A percentile compares a stretch with the other conserved stretches of the same genome.
These are phyloP conservation scores for Cherax quadricarinatus DNA, from an alignment of 1,140 invertebrate species.

Conservation along the genomic window DNA sequence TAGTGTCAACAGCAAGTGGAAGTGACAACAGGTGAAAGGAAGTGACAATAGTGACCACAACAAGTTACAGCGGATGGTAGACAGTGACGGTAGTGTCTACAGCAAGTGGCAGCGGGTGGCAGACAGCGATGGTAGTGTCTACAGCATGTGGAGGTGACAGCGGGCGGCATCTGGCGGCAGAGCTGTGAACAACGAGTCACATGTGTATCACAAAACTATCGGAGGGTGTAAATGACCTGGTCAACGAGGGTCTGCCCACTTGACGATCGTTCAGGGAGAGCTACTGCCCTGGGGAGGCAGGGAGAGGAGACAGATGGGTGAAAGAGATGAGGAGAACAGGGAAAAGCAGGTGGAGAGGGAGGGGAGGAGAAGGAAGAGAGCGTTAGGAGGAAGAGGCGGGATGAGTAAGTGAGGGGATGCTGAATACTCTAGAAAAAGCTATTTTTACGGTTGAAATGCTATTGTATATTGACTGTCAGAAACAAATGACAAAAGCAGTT, in stretches of 20 bases:
- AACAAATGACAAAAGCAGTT: too few relatives aligned
- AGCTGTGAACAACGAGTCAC: conserved; percentile 12
- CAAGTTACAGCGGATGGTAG: too few relatives aligned
- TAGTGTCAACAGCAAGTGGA: too few relatives aligned
- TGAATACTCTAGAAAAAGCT: too few relatives aligned
- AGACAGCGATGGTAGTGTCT: too few relatives aligned
- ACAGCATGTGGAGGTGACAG: not conserved
- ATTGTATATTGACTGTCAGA: too few relatives aligned
- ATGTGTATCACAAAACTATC: conserved; percentile 28
- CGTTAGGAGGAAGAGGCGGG: not conserved
- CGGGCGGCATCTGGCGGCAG: conserved; percentile 16
- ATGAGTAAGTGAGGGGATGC: not conserved
- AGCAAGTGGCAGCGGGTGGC: too few relatives aligned
- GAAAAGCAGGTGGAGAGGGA: too few relatives aligned
- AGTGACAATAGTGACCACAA: too few relatives aligned
- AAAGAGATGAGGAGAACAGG: not conserved
- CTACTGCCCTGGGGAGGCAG: not conserved
- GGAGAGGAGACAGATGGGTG: conserved; percentile 20
- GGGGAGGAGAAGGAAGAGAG: not conserved
- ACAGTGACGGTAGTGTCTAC: too few relatives aligned
- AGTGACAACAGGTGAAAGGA: too few relatives aligned
- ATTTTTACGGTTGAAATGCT: too few relatives aligned
- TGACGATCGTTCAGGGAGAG: conserved; percentile 31
- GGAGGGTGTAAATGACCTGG: conserved; percentile 33
- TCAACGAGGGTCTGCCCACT: conserved; percentile 14